Base-by-base conservation (phyloP, 2,797 vertebrate genomes). In the Vireo griseus region DNA sequence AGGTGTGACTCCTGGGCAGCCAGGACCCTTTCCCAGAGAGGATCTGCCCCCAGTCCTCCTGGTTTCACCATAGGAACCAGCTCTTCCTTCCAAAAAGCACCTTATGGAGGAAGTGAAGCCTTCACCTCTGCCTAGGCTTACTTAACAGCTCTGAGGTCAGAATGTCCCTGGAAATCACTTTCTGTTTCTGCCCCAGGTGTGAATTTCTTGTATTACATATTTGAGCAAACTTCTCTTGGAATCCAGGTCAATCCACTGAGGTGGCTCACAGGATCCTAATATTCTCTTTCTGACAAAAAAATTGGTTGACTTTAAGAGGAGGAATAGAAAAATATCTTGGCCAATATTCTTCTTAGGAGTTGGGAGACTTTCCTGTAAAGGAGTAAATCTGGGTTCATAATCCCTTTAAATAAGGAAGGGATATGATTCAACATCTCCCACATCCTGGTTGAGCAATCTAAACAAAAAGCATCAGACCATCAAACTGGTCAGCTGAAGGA, bases 351-450 rank as follows among this genome's bases (percentile, higher is more conserved):
- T 61, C 29, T 74, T 68, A 62, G 67, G 87, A 71, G 18, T 21
- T 76, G 67, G 51, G 29, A 55, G 78, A 88, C 52, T 86, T 94
- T 92, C 61, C 91, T 90, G 85, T 89, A 71, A 91, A 82, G 78
- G 6, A 85, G 44, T 16, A 90, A 95, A 94, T 62, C 47, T 89
- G 17, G 40, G 17, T 17, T 89, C 45, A 77, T 77, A 83, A 92
- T 76, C 42, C 50, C 6, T 80, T 96, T 68, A 83, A 58, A 92
- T 54, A 90, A 52, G 11, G 85, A 94, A 94, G 92, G 61, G 81
- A 88, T 91, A 83, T 94, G 92, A 93, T 92, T 94, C 91, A 96
- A 82, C 61, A 80, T 57, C 54, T 88, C 92, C 79, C 87, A 94
- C 94, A 92, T 95, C 92, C 92, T 91, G 74, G 48, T 69, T 96